phyloP scores from a whole-genome alignment of 2,888 invertebrate genomes.

The Eucera pruinosa region DNA sequence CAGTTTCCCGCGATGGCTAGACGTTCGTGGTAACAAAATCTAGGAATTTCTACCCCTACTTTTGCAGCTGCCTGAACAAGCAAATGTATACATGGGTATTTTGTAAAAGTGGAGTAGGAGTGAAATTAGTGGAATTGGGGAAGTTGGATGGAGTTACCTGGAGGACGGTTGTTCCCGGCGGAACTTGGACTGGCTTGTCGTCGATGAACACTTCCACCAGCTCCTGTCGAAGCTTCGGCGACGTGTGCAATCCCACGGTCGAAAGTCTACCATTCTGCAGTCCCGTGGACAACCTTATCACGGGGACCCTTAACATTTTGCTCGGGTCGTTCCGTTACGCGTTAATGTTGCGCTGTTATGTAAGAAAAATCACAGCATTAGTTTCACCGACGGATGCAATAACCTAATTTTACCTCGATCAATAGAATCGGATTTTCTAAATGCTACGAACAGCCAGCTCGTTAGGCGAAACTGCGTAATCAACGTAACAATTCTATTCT shows the following conservation, averaged over 20 bases:
- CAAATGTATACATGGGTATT: no score
- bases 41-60: constrained; percentile 98
- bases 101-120: no score
- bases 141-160: constrained; percentile 89
- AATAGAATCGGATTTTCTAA: no score
- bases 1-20: constrained; percentile 99
- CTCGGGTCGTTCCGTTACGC: constrained; percentile 9
- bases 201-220: constrained; percentile 98
- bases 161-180: constrained; percentile 98
- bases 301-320: constrained; percentile 91
- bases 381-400: constrained; percentile 13
- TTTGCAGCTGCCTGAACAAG: constrained; percentile 95
- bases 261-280: constrained; percentile 83
- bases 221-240: constrained; percentile 86
- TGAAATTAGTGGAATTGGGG: no score
- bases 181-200: constrained; percentile 96
- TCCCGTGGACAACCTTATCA: constrained; percentile 86
- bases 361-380: constrained; percentile 57
- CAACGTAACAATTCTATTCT: not conserved
- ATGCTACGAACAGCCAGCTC: not conserved
- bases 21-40: constrained; percentile 99
- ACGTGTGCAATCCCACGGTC: constrained; percentile 80
- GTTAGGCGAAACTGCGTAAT: not conserved
- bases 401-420: constrained; percentile 37
- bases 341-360: constrained; percentile 51